These are phyloP conservation scores for Rhinatrema bivittatum DNA, from an alignment of 2,797 vertebrate genomes.

Conservation along the genomic window DNA sequence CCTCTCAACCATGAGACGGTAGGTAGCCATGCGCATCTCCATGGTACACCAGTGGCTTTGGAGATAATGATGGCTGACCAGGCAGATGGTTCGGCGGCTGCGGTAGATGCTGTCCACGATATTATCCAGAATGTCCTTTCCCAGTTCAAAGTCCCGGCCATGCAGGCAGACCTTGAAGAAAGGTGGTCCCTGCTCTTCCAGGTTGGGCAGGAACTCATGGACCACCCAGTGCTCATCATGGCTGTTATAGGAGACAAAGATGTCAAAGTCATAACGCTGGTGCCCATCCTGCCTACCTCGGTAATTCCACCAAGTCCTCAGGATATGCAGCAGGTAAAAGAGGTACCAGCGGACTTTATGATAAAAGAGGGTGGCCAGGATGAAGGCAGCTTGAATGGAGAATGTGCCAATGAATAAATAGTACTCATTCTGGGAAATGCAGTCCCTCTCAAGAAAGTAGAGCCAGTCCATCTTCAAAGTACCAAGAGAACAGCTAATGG, in stretches of 20 bases:
- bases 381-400: too few relatives aligned
- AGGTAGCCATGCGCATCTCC: conserved; percentile 1
- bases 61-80: conserved; percentile 7
- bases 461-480: too few relatives aligned
- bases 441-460: too few relatives aligned
- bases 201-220: background rate
- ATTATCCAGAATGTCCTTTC: conserved; percentile 7
- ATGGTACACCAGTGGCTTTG: conserved; percentile 12
- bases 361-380: too few relatives aligned
- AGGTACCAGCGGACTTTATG: too few relatives aligned
- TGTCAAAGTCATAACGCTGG: too few relatives aligned
- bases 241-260: conserved; percentile 9
- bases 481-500: too few relatives aligned
- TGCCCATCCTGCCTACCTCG: too few relatives aligned
- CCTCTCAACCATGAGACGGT: background rate
- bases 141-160: conserved; percentile 5
- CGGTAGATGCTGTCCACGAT: conserved; percentile 13
- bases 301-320: too few relatives aligned
- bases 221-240: conserved; percentile 5
- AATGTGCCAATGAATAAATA: too few relatives aligned
- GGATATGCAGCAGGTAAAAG: too few relatives aligned
- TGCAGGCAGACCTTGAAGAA: conserved; percentile 7
- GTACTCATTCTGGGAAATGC: too few relatives aligned
- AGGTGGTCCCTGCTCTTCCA: background rate
- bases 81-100: conserved; percentile 7